Conservation (phyloP, 1,140 invertebrate genomes). For the Colletes latitarsis region DNA sequence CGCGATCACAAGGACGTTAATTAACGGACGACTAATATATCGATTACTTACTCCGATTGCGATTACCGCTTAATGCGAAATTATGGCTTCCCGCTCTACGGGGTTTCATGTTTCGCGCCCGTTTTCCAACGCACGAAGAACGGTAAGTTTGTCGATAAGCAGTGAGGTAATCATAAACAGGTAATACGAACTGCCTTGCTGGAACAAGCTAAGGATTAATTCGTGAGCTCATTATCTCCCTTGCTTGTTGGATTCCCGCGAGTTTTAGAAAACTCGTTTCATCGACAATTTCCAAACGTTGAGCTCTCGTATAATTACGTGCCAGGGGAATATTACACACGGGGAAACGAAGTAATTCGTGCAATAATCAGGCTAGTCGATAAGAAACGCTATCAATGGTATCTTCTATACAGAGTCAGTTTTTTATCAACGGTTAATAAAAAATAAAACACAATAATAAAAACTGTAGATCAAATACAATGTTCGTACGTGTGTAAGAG, state of each 20-base stretch:
- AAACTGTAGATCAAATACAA: too few species aligned
- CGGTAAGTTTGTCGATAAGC: constrained; percentile 52
- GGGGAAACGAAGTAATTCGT: too few species aligned
- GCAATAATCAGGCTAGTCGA: too few species aligned
- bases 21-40: constrained; percentile 73
- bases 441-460: too few species aligned
- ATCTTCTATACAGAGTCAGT: too few species aligned
- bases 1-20: constrained; percentile 70
- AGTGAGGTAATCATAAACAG: constrained; percentile 52
- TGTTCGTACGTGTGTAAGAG: too few species aligned
- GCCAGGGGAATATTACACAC: too few species aligned
- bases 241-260: too few species aligned
- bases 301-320: too few species aligned
- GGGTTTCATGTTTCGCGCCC: constrained; percentile 54
- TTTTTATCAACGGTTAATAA: too few species aligned
- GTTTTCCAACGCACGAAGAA: constrained; percentile 48
- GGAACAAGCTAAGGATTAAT: constrained; percentile 23
- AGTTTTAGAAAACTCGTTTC: neutral
- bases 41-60: constrained; percentile 71
- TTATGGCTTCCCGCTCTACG: constrained; percentile 62
- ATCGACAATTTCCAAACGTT: too few species aligned
- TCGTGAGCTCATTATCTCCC: constrained; percentile 2
- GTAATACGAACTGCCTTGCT: constrained; percentile 4
- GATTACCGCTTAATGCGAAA: constrained; percentile 69
- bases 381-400: too few species aligned